phyloP scores from a whole-genome alignment of 2,888 invertebrate species.

The Pomacea canaliculata region DNA sequence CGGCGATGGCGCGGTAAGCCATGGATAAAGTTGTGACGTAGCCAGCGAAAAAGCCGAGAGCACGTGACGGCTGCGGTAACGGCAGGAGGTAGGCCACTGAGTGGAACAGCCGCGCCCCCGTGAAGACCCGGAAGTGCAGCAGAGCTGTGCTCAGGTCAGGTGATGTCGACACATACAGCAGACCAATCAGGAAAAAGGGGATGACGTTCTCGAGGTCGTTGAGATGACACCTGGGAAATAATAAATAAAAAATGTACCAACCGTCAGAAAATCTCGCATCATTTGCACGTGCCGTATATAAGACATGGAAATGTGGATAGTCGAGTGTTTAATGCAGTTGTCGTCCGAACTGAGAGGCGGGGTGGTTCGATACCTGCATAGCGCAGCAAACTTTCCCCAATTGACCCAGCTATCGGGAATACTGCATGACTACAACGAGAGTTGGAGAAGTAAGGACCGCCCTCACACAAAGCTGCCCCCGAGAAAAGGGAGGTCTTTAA shows the following conservation, averaged over 20 bases:
- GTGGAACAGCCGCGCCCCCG: slow-evolving; percentile 75
- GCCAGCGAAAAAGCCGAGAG: slow-evolving; percentile 71
- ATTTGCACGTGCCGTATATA: background rate
- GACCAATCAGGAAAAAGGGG: slow-evolving; percentile 76
- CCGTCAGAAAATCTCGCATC: background rate
- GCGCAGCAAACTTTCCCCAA: too few relatives aligned
- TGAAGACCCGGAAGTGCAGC: slow-evolving; percentile 75
- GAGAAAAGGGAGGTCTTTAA: too few relatives aligned
- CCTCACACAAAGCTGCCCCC: too few relatives aligned
- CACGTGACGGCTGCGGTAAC: slow-evolving; percentile 76
- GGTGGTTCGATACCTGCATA: too few relatives aligned
- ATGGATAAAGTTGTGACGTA: slow-evolving; percentile 72
- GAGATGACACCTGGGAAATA: slow-evolving; percentile 75
- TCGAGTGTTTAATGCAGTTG: too few relatives aligned
- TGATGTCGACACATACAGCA: slow-evolving; percentile 76
- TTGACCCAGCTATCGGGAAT: too few relatives aligned
- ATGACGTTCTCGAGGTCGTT: slow-evolving; percentile 83
- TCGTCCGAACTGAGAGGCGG: too few relatives aligned
- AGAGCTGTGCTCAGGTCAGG: slow-evolving; percentile 73
- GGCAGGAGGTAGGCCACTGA: slow-evolving; percentile 77
- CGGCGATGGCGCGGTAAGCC: slow-evolving; percentile 55
- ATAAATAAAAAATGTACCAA: background rate
- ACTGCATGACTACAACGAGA: too few relatives aligned
- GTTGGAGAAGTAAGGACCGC: too few relatives aligned
- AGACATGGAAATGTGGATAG: background rate